These are phyloP conservation scores for Ligdia adustata DNA, from an alignment of 2,888 invertebrate genomes.

Conservation along the genomic window DNA sequence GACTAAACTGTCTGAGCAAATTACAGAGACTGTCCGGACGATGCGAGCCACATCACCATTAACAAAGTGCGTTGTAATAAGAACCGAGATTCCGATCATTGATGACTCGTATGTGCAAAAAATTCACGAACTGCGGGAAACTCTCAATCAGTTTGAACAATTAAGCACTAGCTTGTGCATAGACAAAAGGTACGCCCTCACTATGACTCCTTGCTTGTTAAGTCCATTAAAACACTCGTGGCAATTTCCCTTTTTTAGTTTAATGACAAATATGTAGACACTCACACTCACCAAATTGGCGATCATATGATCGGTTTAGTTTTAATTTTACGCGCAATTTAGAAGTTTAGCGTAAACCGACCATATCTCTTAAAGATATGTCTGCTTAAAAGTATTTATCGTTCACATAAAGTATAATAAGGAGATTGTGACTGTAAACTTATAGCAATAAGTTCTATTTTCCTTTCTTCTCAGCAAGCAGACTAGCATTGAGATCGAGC, in stretches of 20 bases:
- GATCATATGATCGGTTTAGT: no score
- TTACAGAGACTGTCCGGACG: constrained; percentile 58
- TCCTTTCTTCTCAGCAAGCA: constrained; percentile 91
- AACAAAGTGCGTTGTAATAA: constrained; percentile 63
- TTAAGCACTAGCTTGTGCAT: constrained; percentile 83
- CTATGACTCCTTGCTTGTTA: no score
- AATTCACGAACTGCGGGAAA: constrained; percentile 84
- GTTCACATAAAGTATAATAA: no score
- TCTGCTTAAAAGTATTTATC: no score
- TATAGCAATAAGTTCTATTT: not conserved
- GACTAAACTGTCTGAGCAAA: constrained; percentile 48
- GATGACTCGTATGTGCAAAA: constrained; percentile 84
- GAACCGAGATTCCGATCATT: constrained; percentile 65
- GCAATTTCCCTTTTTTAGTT: no score
- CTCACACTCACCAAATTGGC: no score
- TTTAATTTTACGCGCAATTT: no score
- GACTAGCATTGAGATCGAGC: constrained; percentile 98
- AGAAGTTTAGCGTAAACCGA: no score
- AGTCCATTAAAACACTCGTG: no score
- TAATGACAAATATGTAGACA: no score
- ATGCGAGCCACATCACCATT: constrained; percentile 59
- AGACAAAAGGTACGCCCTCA: constrained; percentile 89
- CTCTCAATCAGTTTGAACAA: constrained; percentile 86
- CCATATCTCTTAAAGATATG: no score
- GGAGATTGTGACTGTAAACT: no score